phyloP scores from a whole-genome alignment of 1,140 invertebrate species.

The Anastrepha obliqua region DNA sequence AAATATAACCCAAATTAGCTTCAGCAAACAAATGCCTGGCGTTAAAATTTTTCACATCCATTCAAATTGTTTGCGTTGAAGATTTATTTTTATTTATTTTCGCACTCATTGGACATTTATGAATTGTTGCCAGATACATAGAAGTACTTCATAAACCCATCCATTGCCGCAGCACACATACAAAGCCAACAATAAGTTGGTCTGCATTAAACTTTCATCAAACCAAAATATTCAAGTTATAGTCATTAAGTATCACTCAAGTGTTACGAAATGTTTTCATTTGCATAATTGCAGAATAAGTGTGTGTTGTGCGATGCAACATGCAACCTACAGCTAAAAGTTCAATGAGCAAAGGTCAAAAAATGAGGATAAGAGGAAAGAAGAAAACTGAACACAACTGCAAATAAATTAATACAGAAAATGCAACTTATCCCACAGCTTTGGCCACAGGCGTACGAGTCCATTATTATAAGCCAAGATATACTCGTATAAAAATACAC shows the following conservation, averaged over 20 bases:
- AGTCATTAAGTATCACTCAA: slow-evolving; percentile 5
- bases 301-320: neutral
- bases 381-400: neutral
- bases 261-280: neutral
- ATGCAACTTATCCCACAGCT: neutral
- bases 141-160: too few relatives aligned
- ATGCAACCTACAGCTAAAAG: neutral
- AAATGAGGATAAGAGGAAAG: neutral
- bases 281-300: neutral
- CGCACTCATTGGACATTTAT: too few relatives aligned
- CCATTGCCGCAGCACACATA: too few relatives aligned
- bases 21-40: too few relatives aligned
- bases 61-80: too few relatives aligned
- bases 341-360: neutral
- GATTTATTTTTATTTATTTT: too few relatives aligned
- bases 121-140: too few relatives aligned
- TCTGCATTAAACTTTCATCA: neutral
- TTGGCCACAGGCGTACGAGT: neutral
- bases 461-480: neutral
- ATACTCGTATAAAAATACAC: too few relatives aligned
- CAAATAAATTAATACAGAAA: neutral
- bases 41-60: too few relatives aligned
- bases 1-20: too few relatives aligned
- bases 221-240: slow-evolving; percentile 5
- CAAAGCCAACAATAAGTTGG: neutral